Base-by-base conservation (phyloP, 2,888 invertebrate species). In the Ennomos quercinarius region DNA sequence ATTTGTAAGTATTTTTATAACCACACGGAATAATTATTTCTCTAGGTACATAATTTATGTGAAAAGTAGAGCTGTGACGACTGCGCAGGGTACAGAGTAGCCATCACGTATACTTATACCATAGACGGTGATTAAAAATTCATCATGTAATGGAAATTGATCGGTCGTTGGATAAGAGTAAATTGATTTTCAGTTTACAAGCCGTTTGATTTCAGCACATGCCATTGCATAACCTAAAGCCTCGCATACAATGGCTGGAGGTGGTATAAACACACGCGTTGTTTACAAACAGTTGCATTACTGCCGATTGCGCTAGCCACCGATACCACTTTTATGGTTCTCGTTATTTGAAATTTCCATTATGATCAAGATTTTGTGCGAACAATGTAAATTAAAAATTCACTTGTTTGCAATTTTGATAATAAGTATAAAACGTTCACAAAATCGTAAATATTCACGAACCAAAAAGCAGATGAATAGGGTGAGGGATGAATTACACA, bases 251-350 rank as follows among this genome's bases (percentile, higher is more conserved):
- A 86, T 87, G 77, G 82, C 69, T 69, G 68, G 71, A 64, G 74
- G 73, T 67, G 74, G 70, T 78, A 80, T 82, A 84, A 85, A 86
- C 86, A 84, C 71, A 66, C 68, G 65, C 45, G 65, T 68, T 90
- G 89, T 91, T 91, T 91, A 88, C 84, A 87, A 91, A 91, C 84
- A 81, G 68, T 82, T 81, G 81, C 84, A 83, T 85, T 88, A 78
- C 81, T 73, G 70, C 75, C 80, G 78, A 81, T 84, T 86, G 82
- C 77, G 59, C 42, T 62, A 52, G 59, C 68, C 53, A 52, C 63
- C 66, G 57, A 70, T 64, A 67, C 72, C 63, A 80, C 80, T 83
- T 58, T 84, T 83, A 87, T 87, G 86, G 86, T 84, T 80, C 82
- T 80, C 81, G 83, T 84, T 86, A 82, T 81, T 81, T 68, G 71